Conservation (phyloP, 2,797 vertebrate species). For the Schizothorax lantsangensis region DNA sequence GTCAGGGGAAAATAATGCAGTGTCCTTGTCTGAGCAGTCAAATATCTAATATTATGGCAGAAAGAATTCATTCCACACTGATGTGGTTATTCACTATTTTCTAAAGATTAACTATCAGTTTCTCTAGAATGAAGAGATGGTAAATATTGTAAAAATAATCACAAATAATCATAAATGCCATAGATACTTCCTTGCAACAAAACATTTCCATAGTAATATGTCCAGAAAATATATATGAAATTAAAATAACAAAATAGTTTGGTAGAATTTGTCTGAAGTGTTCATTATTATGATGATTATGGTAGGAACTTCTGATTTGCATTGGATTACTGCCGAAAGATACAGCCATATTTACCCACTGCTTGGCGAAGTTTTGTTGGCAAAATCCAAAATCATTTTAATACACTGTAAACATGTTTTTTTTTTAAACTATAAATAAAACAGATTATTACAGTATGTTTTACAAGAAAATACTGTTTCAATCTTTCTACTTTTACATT, state of each 20-base stretch:
- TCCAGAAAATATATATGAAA: neutral
- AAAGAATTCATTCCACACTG: neutral
- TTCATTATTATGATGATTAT: neutral
- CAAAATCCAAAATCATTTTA: no score
- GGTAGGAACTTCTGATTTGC: neutral
- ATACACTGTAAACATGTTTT: no score
- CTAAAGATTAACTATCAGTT: neutral
- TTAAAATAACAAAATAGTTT: neutral
- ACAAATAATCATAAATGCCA: neutral
- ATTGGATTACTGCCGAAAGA: neutral
- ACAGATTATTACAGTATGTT: no score
- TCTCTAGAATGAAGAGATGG: neutral
- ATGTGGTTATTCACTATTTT: neutral
- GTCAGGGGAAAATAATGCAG: neutral
- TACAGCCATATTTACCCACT: no score
- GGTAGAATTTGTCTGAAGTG: no score
- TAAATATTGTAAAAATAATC: neutral
- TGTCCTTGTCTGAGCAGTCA: constrained; percentile 11
- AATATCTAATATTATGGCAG: constrained; percentile 10
- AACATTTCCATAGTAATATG: neutral
- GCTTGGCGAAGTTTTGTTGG: no score
- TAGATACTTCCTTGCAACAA: neutral
- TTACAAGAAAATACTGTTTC: no score
- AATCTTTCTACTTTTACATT: no score
- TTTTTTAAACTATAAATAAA: no score